phyloP scores from a whole-genome alignment of 30 jellyfish, hydroid and myxozoan genomes.

The Chironex yamaguchii region DNA sequence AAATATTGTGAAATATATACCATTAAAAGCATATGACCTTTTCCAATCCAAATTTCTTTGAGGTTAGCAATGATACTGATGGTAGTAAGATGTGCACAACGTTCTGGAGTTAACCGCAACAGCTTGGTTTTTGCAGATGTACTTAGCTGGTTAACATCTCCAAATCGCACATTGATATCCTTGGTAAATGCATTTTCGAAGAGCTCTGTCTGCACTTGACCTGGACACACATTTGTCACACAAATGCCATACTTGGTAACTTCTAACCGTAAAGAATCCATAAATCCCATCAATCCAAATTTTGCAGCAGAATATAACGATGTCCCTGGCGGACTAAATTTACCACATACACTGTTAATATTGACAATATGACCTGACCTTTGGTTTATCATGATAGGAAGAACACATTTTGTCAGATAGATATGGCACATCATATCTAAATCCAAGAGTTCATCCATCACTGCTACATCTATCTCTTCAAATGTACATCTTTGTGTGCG shows the following conservation, averaged over 20 bases:
- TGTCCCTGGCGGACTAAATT: conserved; percentile 51
- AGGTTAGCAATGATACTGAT: not conserved
- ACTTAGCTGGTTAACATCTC: not conserved
- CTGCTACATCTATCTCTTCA: not conserved
- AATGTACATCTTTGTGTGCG: not conserved
- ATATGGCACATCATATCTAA: conserved; percentile 40
- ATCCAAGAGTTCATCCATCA: not conserved
- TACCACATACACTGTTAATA: conserved; percentile 53
- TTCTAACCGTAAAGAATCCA: conserved; percentile 69
- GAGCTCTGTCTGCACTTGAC: not conserved
- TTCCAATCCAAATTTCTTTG: not conserved
- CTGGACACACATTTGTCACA: not conserved
- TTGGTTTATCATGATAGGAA: conserved; percentile 49
- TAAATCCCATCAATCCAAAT: conserved; percentile 62
- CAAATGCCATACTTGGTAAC: conserved; percentile 27
- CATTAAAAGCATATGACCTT: not conserved
- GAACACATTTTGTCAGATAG: conserved; percentile 8
- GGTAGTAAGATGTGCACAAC: not conserved
- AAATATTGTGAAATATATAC: not conserved
- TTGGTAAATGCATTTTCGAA: not conserved
- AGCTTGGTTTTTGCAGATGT: not conserved
- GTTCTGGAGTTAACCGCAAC: not conserved
- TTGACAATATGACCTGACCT: conserved; percentile 41
- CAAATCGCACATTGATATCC: not conserved
- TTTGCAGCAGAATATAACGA: conserved; percentile 64